These are phyloP conservation scores for Alca torda DNA, from an alignment of 2,797 vertebrate species.

Conservation along the genomic window DNA sequence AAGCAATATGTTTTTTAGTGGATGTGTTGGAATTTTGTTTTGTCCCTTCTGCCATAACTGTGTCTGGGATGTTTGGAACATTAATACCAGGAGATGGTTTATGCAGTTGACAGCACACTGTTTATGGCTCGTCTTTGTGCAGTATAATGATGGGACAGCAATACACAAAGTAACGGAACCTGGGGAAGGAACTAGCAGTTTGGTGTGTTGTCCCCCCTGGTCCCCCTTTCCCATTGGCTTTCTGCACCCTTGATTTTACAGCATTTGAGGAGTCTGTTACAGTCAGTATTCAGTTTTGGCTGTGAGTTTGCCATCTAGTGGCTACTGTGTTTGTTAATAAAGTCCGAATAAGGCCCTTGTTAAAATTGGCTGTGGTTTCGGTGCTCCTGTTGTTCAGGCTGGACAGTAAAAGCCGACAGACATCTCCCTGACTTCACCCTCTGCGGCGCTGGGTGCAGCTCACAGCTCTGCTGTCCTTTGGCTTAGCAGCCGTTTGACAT, in stretches of 20 bases:
- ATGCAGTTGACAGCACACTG: background rate
- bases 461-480: background rate
- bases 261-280: background rate
- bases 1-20: slow-evolving; percentile 17
- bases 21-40: slow-evolving; percentile 30
- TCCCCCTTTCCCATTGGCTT: background rate
- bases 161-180: background rate
- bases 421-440: background rate
- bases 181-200: background rate
- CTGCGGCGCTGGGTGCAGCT: background rate
- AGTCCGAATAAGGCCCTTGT: background rate
- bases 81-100: background rate
- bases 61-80: background rate
- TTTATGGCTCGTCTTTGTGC: background rate
- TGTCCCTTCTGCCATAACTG: background rate
- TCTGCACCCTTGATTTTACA: background rate
- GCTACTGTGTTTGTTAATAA: background rate
- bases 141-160: background rate
- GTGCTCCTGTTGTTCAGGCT: background rate
- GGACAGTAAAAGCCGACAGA: background rate
- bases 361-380: background rate
- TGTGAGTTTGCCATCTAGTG: slow-evolving; percentile 69
- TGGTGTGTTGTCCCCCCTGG: background rate
- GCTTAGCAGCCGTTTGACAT: background rate
- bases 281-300: background rate